Percentiles rank a stretch among this genome's conserved stretches.
Conservation (phyloP, 2,888 invertebrate genomes). For the Drosophila multiciliata region DNA sequence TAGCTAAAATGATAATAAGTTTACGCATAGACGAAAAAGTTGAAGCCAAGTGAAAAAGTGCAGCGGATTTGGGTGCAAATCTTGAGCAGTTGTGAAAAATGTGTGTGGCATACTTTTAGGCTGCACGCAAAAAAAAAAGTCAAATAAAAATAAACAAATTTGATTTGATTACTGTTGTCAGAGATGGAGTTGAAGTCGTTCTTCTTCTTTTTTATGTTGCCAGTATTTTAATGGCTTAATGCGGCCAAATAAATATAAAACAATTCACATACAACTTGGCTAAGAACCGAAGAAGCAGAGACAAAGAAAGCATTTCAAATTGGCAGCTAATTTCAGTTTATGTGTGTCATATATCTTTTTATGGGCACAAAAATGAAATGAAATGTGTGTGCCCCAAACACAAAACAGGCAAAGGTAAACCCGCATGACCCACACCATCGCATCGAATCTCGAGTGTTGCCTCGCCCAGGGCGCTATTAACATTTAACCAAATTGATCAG, state of each 20-base stretch:
- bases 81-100: constrained; percentile 69
- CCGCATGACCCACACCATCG: constrained; percentile 64
- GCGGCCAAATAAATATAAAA: constrained; percentile 69
- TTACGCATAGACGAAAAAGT: constrained; percentile 75
- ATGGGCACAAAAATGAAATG: constrained; percentile 42
- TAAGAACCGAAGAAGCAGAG: constrained; percentile 4
- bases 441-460: constrained; percentile 23
- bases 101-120: constrained; percentile 73
- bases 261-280: constrained; percentile 63
- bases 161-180: constrained; percentile 65
- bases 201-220: constrained; percentile 48
- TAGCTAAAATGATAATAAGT: constrained; percentile 76
- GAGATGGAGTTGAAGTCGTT: constrained; percentile 15
- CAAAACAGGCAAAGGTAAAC: constrained; percentile 34
- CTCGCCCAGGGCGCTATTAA: constrained; percentile 73
- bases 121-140: constrained; percentile 52
- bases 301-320: constrained; percentile 67
- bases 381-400: constrained; percentile 16
- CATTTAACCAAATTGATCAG: constrained; percentile 78
- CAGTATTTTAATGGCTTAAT: constrained; percentile 74
- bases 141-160: constrained; percentile 64
- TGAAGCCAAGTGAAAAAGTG: constrained; percentile 75
- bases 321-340: constrained; percentile 77
- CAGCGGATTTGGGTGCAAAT: constrained; percentile 74
- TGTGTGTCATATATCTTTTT: constrained; percentile 66